Conservation (phyloP, 2,888 invertebrate genomes). For the Troglohyphantes excavatus region DNA sequence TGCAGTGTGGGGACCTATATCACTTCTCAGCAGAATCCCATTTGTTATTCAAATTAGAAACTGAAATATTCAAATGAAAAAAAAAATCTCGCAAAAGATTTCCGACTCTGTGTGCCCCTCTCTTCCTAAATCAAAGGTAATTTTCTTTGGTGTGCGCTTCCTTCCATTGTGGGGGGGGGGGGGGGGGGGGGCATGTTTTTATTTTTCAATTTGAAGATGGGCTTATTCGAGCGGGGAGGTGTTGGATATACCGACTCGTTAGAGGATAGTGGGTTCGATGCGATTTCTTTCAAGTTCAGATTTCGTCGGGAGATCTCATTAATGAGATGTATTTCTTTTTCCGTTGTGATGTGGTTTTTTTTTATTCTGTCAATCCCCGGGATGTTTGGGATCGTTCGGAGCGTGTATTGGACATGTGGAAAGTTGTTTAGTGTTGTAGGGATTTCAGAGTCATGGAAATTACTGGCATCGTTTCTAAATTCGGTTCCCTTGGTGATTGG, state of each 20-base stretch:
- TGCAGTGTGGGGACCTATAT: background rate
- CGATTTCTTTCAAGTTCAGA: background rate
- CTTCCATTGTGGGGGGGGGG: background rate
- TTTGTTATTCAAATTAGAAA: constrained; percentile 55
- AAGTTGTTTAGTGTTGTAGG: background rate
- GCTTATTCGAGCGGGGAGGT: background rate
- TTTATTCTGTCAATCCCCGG: background rate
- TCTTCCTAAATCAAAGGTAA: constrained; percentile 28
- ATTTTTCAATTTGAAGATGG: constrained; percentile 12
- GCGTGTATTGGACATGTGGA: background rate
- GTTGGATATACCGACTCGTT: constrained; percentile 13
- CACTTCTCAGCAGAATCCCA: background rate
- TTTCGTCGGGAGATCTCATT: constrained; percentile 5
- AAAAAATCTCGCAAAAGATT: background rate
- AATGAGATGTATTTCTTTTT: background rate
- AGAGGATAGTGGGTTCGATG: background rate
- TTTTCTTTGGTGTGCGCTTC: constrained; percentile 13
- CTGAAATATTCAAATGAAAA: background rate
- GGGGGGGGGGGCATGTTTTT: background rate
- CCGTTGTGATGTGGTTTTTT: background rate
- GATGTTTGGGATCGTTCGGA: too few relatives aligned
- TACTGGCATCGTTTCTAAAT: too few relatives aligned
- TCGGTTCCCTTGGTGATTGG: too few relatives aligned
- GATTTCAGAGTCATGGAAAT: too few relatives aligned
- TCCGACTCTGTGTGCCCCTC: background rate